Percentiles rank a stretch among this genome's conserved stretches.
Evolutionary conservation across 2,113 vertebrate species (phyloP).

Genomic region (Rhinogobius similis): DNA sequence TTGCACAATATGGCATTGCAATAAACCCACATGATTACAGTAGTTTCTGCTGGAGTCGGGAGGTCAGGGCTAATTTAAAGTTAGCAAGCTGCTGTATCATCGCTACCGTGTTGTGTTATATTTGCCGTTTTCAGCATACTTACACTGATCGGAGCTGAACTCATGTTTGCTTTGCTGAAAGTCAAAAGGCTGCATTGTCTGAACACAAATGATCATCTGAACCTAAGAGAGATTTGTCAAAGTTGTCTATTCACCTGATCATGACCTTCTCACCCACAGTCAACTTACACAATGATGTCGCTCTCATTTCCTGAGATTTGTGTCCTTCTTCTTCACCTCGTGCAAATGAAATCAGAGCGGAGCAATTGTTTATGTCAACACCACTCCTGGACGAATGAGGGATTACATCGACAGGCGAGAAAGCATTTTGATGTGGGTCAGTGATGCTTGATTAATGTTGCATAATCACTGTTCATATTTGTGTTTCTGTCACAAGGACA

Average conservation of each 20-base stretch:
- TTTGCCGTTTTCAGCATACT: neutral
- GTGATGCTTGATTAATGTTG: neutral
- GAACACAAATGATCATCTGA: neutral
- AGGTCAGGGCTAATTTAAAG: slow-evolving; percentile 6
- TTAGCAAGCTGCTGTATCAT: neutral
- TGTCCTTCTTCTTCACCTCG: neutral
- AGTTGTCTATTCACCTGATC: neutral
- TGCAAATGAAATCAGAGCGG: neutral
- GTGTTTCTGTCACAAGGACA: slow-evolving; percentile 11
- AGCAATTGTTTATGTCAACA: no score
- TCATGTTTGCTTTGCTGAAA: neutral
- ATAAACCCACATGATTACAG: neutral
- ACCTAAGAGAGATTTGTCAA: neutral
- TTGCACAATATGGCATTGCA: neutral
- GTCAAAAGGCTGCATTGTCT: neutral
- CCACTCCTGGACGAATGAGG: no score
- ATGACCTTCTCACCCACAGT: neutral
- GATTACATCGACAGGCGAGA: no score
- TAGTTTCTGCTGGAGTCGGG: neutral
- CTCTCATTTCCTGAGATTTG: neutral
- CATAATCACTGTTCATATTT: neutral
- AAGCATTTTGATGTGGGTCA: no score
- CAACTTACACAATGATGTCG: neutral
- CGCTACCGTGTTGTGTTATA: neutral
- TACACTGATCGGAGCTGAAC: neutral